phyloP scores from a whole-genome alignment of 2,113 vertebrate genomes.

The Anoura caudifer region DNA sequence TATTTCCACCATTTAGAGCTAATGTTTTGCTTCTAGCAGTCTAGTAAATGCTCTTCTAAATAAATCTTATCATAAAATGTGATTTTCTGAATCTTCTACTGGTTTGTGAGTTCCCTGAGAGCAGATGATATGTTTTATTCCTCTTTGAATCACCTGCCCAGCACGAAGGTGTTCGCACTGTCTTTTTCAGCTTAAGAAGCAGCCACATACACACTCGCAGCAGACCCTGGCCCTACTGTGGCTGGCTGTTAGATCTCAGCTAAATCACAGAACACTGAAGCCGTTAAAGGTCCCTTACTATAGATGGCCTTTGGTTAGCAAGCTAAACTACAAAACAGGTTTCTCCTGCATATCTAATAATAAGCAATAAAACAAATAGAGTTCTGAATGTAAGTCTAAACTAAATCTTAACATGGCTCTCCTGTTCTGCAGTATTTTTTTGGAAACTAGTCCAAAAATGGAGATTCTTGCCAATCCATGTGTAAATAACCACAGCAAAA shows the following conservation, averaged over 20 bases:
- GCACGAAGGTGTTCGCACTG: neutral
- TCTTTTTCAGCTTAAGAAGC: neutral
- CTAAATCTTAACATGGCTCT: neutral
- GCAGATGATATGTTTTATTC: neutral
- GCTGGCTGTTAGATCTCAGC: neutral
- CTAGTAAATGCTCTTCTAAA: neutral
- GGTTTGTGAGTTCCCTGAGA: neutral
- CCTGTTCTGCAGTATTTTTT: neutral
- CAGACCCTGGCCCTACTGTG: neutral
- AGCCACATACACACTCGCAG: neutral
- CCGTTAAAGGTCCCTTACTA: neutral
- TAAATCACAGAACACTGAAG: neutral
- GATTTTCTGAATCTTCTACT: neutral
- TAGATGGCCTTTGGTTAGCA: neutral
- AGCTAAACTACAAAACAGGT: neutral
- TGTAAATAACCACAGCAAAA: neutral
- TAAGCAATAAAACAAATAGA: neutral
- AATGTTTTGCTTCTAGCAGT: neutral
- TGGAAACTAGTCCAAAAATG: neutral
- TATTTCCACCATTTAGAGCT: neutral
- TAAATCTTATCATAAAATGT: constrained; percentile 2
- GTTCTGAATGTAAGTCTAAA: neutral
- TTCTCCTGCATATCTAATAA: neutral
- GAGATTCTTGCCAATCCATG: neutral
- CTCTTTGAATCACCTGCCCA: neutral